Conservation (phyloP, 1,140 invertebrate genomes). For the Magallana ariakensis region DNA sequence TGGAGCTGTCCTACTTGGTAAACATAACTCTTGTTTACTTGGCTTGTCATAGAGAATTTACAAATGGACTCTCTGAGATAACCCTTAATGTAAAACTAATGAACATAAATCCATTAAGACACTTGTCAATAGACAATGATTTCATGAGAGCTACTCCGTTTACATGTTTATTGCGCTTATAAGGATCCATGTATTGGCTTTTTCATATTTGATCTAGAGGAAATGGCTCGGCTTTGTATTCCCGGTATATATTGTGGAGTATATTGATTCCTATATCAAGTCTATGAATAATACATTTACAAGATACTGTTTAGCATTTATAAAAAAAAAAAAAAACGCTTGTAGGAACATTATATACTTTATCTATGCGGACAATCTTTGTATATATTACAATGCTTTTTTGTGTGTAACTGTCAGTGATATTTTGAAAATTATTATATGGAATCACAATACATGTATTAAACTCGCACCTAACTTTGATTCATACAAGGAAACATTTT, state of each 20-base stretch:
- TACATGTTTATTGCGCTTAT: not conserved
- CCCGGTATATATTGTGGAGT: not conserved
- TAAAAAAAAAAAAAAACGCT: not conserved
- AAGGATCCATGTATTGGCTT: not conserved
- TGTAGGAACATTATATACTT: not conserved
- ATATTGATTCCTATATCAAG: constrained; percentile 23
- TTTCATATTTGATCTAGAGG: not conserved
- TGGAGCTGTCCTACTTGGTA: not conserved
- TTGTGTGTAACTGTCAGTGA: not conserved
- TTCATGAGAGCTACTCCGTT: not conserved
- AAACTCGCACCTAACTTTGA: no score
- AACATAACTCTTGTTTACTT: constrained; percentile 13
- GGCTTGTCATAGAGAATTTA: constrained; percentile 24
- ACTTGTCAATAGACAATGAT: not conserved
- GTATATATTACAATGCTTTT: not conserved
- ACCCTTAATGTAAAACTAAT: constrained; percentile 22
- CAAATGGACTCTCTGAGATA: constrained; percentile 1
- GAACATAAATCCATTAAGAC: not conserved
- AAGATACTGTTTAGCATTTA: not conserved
- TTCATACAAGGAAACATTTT: no score
- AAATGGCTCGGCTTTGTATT: not conserved
- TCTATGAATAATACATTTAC: not conserved
- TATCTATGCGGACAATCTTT: not conserved
- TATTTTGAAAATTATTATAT: no score
- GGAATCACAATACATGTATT: no score